These are phyloP conservation scores for Lypha dubia DNA, from an alignment of 2,888 invertebrate species.

Conservation along the genomic window DNA sequence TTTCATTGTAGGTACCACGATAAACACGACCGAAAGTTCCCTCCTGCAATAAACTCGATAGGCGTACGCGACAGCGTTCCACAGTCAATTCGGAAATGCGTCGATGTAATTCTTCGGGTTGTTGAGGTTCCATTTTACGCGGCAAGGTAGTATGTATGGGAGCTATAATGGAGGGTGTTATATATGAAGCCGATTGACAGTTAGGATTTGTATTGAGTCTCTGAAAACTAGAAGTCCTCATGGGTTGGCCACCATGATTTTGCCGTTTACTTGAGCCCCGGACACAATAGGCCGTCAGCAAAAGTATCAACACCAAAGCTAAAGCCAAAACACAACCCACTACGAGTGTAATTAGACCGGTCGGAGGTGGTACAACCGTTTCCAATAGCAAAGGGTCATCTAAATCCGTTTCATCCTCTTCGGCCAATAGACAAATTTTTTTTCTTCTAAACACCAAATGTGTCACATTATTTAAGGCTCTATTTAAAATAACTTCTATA, in stretches of 20 bases:
- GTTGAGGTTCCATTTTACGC: constrained; percentile 80
- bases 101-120: constrained; percentile 82
- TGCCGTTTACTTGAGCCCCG: constrained; percentile 82
- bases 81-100: constrained; percentile 83
- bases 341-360: constrained; percentile 81
- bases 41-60: constrained; percentile 91
- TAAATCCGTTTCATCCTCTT: constrained; percentile 78
- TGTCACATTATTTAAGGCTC: constrained; percentile 87
- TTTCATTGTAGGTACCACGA: constrained; percentile 90
- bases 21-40: constrained; percentile 95
- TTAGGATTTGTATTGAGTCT: constrained; percentile 81
- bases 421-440: constrained; percentile 89
- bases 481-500: constrained; percentile 91
- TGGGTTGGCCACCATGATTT: constrained; percentile 82
- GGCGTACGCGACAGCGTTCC: constrained; percentile 88
- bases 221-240: constrained; percentile 83
- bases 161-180: constrained; percentile 81
- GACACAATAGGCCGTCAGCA: constrained; percentile 82
- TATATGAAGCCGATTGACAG: constrained; percentile 78
- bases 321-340: constrained; percentile 82
- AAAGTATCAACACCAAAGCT: constrained; percentile 80
- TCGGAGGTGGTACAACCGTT: constrained; percentile 81
- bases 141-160: constrained; percentile 81
- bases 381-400: constrained; percentile 81
- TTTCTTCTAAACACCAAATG: constrained; percentile 90